Conservation (phyloP, 2,797 vertebrate genomes). For the Acanthiza pusilla region DNA sequence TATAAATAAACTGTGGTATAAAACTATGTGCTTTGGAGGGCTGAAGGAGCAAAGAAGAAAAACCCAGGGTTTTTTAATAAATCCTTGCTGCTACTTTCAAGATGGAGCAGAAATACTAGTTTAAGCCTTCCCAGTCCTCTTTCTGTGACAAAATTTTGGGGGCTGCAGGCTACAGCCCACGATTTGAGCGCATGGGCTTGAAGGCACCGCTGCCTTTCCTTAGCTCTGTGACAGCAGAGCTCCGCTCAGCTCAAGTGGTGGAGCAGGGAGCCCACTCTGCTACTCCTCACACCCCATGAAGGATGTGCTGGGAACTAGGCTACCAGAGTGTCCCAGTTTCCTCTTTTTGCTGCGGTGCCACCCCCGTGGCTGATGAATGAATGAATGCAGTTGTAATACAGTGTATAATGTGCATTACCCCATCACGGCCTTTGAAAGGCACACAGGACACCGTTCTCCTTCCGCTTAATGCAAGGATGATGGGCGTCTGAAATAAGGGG, state of each 20-base stretch:
- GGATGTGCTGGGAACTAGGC: background rate
- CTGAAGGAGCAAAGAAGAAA: background rate
- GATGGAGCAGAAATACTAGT: background rate
- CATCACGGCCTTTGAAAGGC: background rate
- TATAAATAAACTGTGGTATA: background rate
- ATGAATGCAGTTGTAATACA: background rate
- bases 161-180: background rate
- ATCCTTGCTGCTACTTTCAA: background rate
- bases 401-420: background rate
- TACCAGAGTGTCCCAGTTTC: background rate
- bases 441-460: background rate
- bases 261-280: background rate
- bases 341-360: background rate
- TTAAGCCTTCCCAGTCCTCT: background rate
- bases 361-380: slow-evolving; percentile 10
- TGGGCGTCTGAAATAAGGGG: background rate
- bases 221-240: background rate
- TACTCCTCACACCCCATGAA: background rate
- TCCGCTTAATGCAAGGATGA: background rate
- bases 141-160: background rate
- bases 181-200: background rate
- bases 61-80: background rate
- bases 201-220: background rate
- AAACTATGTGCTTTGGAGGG: background rate
- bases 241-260: background rate